A percentile compares a stretch with the other conserved stretches of the same genome.
Evolutionary conservation across 1,140 invertebrate genomes (phyloP).

Genomic region (Limonius californicus): DNA sequence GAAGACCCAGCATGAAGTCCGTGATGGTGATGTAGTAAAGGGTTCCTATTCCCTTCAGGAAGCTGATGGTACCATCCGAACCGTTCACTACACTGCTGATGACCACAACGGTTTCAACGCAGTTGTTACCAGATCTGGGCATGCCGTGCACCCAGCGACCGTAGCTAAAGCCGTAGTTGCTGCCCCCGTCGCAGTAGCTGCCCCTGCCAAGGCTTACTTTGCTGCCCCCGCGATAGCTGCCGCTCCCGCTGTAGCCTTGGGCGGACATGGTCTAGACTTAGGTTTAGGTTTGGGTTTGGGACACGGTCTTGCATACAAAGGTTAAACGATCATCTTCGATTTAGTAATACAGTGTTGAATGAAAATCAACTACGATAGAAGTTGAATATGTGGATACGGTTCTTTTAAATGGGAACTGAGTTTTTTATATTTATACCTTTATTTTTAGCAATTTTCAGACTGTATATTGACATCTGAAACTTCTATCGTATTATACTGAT

Average conservation of each 20-base stretch:
- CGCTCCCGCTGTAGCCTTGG: too few relatives aligned
- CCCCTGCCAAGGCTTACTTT: too few relatives aligned
- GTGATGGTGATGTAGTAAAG: constrained; percentile 1
- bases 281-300: not conserved
- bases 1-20: too few relatives aligned
- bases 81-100: not conserved
- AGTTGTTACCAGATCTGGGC: not conserved
- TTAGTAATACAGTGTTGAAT: not conserved
- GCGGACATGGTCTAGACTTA: not conserved
- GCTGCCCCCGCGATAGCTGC: too few relatives aligned
- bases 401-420: too few relatives aligned
- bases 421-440: not conserved
- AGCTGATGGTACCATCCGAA: not conserved
- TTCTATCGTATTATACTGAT: not conserved
- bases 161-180: not conserved
- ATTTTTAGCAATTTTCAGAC: not conserved
- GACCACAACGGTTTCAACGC: not conserved
- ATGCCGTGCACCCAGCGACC: not conserved
- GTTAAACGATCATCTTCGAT: not conserved
- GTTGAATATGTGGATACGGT: not conserved
- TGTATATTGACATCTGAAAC: not conserved
- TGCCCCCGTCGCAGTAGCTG: not conserved
- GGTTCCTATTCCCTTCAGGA: not conserved
- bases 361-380: not conserved
- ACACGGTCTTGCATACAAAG: not conserved